A percentile compares a stretch with the other conserved stretches of the same genome.
phyloP scores from a whole-genome alignment of 1,140 invertebrate genomes.

The Ceratina calcarata region DNA sequence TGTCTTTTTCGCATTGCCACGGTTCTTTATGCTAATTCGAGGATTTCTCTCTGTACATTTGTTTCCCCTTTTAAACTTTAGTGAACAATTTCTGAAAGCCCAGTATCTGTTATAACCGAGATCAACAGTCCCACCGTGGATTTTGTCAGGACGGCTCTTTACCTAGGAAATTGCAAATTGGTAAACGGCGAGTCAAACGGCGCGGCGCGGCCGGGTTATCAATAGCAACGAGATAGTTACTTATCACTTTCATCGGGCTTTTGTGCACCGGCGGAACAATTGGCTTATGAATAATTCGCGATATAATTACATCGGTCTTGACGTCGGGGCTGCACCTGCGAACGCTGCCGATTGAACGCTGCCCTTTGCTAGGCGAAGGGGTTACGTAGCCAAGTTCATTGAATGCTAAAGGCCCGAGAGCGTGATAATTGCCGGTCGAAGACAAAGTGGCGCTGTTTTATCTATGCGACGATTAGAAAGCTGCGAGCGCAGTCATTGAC shows the following conservation, averaged over 20 bases:
- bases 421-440: constrained; percentile 29
- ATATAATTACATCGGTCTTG: constrained; percentile 38
- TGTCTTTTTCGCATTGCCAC: neutral
- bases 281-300: constrained; percentile 47
- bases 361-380: neutral
- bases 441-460: constrained; percentile 13
- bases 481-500: neutral
- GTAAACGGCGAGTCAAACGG: neutral
- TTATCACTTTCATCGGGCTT: constrained; percentile 37
- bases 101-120: too few relatives aligned
- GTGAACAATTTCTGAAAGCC: too few relatives aligned
- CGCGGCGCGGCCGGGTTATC: neutral
- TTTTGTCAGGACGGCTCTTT: too few relatives aligned
- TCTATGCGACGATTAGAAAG: constrained; percentile 26
- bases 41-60: neutral
- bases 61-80: neutral
- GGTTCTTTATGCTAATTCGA: constrained; percentile 8
- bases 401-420: constrained; percentile 31
- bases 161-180: neutral
- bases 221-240: neutral
- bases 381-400: constrained; percentile 17
- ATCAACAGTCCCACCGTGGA: too few relatives aligned
- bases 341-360: constrained; percentile 14
- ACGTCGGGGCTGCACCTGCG: constrained; percentile 18
- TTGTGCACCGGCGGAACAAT: constrained; percentile 8